Base-by-base conservation (phyloP, 2,888 invertebrate genomes). In the Ditula angustiorana region DNA sequence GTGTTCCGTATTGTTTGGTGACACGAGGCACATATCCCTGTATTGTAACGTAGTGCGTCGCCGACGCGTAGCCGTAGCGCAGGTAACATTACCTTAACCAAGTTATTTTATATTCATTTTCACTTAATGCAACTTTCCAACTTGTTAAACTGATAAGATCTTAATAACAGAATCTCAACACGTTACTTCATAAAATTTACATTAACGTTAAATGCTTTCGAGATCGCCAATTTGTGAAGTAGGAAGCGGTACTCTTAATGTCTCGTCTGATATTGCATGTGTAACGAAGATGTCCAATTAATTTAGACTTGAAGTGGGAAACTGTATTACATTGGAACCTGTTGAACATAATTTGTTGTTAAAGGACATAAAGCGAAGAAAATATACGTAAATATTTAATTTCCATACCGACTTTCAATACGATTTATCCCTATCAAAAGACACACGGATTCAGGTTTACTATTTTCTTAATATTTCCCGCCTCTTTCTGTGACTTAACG, bases 331-430 rank as follows among this genome's bases (percentile, higher is more conserved):
- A 35, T 30, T 57, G 28, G 41, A 44, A 50, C 50, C 33, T 50
- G 63, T 58, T 63, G 50, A 58, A 84, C 78, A 82, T 77, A 83
- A 87, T 81, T 85, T 88, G 85, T 90, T 91, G 86, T 91, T 91
- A 83, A 88, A 83, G 83, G 79, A 79, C 86, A 87, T 89, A 87
- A 88, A 86, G 83, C 70, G 81, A 82, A 85, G 87, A 85, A 90
- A 91, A 91, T 89, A 90, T 92, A 92, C 91, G 90, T 92, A 92
- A 90, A 90, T 89, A 91, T 92, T 91, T 90, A 90, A 90, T 90
- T 92, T 89, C 73, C 81, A 68, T 65, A 75, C 81, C 58, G 81
- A 80, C 79, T 88, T 77, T 74, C 33, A 75, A 79, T 41, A 19
- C 1, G 19, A 41, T 75, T 74, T 19, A 52, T 23, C 30, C 57